These are phyloP conservation scores for Erannis defoliaria DNA, from an alignment of 2,888 invertebrate species.

Conservation along the genomic window DNA sequence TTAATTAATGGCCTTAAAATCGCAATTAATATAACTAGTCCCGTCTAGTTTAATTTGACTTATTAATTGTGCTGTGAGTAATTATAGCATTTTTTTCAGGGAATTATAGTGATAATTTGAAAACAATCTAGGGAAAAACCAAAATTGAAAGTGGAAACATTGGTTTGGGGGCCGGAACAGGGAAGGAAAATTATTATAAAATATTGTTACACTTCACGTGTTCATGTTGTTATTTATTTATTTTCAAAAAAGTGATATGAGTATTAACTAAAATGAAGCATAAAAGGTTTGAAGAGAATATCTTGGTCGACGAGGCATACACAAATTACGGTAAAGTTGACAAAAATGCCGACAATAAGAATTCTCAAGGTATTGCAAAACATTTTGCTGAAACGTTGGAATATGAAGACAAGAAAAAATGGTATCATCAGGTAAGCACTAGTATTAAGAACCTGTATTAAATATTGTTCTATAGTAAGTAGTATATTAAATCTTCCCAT, in stretches of 20 bases:
- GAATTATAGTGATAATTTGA: no score
- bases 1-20: no score
- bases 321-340: conserved; percentile 76
- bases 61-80: no score
- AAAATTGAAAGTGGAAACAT: no score
- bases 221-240: conserved; percentile 53
- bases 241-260: conserved; percentile 17
- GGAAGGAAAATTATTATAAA: no score
- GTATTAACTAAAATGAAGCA: conserved; percentile 74
- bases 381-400: conserved; percentile 82
- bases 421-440: conserved; percentile 87
- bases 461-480: background rate
- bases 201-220: conserved; percentile 58
- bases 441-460: background rate
- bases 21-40: no score
- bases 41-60: no score
- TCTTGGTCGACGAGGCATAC: conserved; percentile 80
- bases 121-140: no score
- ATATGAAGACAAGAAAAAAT: conserved; percentile 86
- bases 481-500: background rate
- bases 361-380: conserved; percentile 77
- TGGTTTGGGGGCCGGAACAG: no score
- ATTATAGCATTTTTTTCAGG: no score
- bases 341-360: conserved; percentile 79
- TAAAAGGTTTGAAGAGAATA: conserved; percentile 83